Conservation (phyloP, 2,113 vertebrate genomes). For the Triplophysa rosa region DNA sequence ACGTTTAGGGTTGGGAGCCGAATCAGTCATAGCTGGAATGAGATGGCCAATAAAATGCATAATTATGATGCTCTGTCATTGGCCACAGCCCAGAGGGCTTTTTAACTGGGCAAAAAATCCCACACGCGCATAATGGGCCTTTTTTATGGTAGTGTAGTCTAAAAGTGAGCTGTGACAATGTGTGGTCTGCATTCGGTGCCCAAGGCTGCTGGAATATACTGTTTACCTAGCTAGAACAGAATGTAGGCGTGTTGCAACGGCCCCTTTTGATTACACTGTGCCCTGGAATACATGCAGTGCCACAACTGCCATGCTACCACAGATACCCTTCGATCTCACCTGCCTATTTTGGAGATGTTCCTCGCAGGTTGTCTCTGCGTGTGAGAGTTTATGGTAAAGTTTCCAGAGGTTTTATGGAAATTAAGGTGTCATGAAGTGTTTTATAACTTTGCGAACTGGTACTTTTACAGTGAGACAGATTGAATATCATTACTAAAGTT, state of each 20-base stretch:
- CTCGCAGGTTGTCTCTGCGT: neutral
- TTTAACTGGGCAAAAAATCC: slow-evolving; percentile 66
- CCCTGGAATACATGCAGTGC: slow-evolving; percentile 51
- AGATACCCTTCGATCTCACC: slow-evolving; percentile 56
- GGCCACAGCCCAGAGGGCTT: slow-evolving; percentile 71
- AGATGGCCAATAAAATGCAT: slow-evolving; percentile 78
- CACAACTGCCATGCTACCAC: slow-evolving; percentile 51
- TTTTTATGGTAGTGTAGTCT: slow-evolving; percentile 70
- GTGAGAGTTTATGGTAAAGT: slow-evolving; percentile 6
- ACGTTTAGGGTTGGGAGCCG: slow-evolving; percentile 73
- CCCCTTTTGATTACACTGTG: slow-evolving; percentile 59
- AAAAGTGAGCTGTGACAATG: slow-evolving; percentile 72
- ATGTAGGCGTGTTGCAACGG: slow-evolving; percentile 56
- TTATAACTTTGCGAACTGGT: slow-evolving; percentile 7
- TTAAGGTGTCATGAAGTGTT: slow-evolving; percentile 17
- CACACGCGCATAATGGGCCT: slow-evolving; percentile 73
- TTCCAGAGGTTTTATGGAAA: slow-evolving; percentile 27
- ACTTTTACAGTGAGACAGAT: slow-evolving; percentile 1
- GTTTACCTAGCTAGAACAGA: slow-evolving; percentile 40
- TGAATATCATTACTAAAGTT: slow-evolving; percentile 18
- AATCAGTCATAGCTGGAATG: slow-evolving; percentile 78
- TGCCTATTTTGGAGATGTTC: neutral
- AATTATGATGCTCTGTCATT: slow-evolving; percentile 79
- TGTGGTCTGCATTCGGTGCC: slow-evolving; percentile 74
- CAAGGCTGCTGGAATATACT: slow-evolving; percentile 52